These are phyloP conservation scores for Erpobdella octoculata DNA, from an alignment of 2,888 invertebrate species.

Conservation along the genomic window DNA sequence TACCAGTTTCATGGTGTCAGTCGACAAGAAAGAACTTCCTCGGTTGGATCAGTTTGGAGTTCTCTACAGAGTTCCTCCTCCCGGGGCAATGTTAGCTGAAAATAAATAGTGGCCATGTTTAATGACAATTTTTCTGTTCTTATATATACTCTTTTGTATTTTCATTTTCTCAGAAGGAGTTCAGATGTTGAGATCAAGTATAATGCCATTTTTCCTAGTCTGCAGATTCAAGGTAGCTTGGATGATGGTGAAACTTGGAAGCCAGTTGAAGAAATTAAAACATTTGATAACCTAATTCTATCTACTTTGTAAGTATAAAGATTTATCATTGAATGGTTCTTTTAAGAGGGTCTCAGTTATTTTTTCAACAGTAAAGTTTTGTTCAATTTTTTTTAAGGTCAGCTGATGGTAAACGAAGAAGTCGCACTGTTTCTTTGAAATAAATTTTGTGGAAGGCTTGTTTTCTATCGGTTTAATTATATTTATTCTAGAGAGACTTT, in stretches of 20 bases:
- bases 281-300: neutral
- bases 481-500: too few relatives aligned
- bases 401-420: neutral
- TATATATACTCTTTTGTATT: neutral
- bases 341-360: neutral
- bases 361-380: neutral
- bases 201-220: conserved; percentile 25
- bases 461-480: too few relatives aligned
- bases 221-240: conserved; percentile 9
- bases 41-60: conserved; percentile 42
- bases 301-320: neutral
- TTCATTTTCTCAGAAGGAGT: neutral
- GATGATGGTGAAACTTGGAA: conserved; percentile 14
- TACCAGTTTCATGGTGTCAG: conserved; percentile 42
- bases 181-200: neutral
- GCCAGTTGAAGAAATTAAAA: neutral
- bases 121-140: neutral
- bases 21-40: conserved; percentile 44
- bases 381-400: neutral
- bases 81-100: conserved; percentile 41
- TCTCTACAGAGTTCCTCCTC: conserved; percentile 44
- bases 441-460: too few relatives aligned
- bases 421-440: neutral
- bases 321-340: neutral
- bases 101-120: neutral